phyloP scores from a whole-genome alignment of 1,140 invertebrate genomes.

The Drosophila tristis region DNA sequence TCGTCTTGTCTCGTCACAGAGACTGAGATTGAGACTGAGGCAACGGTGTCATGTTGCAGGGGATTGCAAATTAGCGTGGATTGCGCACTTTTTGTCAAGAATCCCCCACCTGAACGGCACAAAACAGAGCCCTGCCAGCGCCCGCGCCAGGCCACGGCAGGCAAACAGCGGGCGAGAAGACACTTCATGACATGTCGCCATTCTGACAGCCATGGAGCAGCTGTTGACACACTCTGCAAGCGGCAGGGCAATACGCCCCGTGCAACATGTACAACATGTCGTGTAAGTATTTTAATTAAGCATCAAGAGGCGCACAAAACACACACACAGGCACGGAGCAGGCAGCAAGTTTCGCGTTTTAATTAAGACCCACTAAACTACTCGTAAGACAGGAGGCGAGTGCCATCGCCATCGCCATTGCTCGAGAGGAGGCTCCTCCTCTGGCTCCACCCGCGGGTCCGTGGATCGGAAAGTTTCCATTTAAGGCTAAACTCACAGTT shows the following conservation, averaged over 20 bases:
- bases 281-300: conserved; percentile 83
- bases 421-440: background rate
- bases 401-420: background rate
- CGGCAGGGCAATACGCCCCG: background rate
- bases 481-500: conserved; percentile 74
- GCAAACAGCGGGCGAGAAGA: conserved; percentile 36
- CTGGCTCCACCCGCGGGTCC: conserved; percentile 2
- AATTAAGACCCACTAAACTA: conserved; percentile 76
- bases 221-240: conserved; percentile 73
- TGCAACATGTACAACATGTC: conserved; percentile 67
- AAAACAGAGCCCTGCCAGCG: background rate
- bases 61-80: conserved; percentile 69
- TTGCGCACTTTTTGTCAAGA: conserved; percentile 61
- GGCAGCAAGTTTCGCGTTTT: conserved; percentile 72
- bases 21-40: background rate
- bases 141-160: background rate
- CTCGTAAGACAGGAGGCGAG: conserved; percentile 29
- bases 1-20: too few species aligned
- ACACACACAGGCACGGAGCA: conserved; percentile 29
- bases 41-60: conserved; percentile 56
- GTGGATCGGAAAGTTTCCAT: conserved; percentile 71
- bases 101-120: conserved; percentile 10
- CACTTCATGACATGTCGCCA: background rate
- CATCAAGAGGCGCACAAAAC: conserved; percentile 72
- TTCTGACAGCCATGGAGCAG: conserved; percentile 30